Percentiles rank a stretch among this genome's conserved stretches.
Evolutionary conservation across 2,113 vertebrate species (phyloP).

Genomic region (Malurus alboscapulatus): DNA sequence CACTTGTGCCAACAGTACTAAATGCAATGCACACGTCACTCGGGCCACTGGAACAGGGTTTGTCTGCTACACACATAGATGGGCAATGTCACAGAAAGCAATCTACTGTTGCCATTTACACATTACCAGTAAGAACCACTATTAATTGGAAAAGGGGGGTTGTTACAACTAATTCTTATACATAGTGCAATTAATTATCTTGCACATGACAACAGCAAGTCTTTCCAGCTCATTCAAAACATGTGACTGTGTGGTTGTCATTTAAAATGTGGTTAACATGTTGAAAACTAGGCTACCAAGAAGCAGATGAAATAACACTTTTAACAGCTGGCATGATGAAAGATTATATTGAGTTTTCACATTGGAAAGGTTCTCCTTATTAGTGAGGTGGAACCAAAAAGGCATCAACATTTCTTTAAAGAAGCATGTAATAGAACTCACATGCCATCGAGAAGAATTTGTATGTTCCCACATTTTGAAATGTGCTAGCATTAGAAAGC

Average conservation of each 20-base stretch:
- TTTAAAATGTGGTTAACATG: not conserved
- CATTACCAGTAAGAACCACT: not conserved
- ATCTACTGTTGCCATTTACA: not conserved
- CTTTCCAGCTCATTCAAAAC: not conserved
- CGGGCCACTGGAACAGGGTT: not conserved
- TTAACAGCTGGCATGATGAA: not conserved
- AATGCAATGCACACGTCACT: not conserved
- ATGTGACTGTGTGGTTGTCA: not conserved
- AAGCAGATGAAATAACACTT: not conserved
- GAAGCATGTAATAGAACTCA: not conserved
- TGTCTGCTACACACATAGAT: not conserved
- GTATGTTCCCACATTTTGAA: not conserved
- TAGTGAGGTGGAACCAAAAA: not conserved
- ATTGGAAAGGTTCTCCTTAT: not conserved
- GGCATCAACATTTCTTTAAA: not conserved
- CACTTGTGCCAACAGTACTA: not conserved
- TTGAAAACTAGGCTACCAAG: not conserved
- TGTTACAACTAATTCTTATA: not conserved
- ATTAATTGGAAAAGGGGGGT: not conserved
- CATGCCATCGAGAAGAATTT: not conserved
- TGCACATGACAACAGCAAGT: not conserved
- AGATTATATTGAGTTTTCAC: not conserved
- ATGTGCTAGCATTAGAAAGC: not conserved
- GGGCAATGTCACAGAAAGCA: not conserved
- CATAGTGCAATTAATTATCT: not conserved